A percentile compares a stretch with the other conserved stretches of the same genome.
These are phyloP conservation scores for Pantala flavescens DNA, from an alignment of 1,140 invertebrate species.

Conservation along the genomic window DNA sequence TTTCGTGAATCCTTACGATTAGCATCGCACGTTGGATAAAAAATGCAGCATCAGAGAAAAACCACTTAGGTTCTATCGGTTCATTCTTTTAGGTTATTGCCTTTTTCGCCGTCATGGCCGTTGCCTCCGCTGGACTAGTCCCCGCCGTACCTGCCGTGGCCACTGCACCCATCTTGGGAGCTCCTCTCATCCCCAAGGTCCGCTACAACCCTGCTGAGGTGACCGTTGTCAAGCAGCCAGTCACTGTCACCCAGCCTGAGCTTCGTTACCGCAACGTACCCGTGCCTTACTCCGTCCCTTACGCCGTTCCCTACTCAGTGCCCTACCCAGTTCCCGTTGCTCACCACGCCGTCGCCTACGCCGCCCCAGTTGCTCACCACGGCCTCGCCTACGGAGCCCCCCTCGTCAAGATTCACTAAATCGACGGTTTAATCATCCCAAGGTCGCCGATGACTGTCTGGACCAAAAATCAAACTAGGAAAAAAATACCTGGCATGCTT, in stretches of 20 bases:
- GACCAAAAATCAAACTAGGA: too few relatives aligned
- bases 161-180: slow-evolving; percentile 22
- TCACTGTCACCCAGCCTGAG: slow-evolving; percentile 27
- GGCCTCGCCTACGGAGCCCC: neutral
- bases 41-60: too few relatives aligned
- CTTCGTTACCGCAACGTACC: slow-evolving; percentile 25
- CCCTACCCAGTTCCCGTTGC: slow-evolving; percentile 13
- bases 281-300: slow-evolving; percentile 28
- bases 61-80: too few relatives aligned
- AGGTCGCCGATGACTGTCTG: too few relatives aligned
- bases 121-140: neutral
- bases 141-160: slow-evolving; percentile 11
- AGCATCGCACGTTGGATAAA: too few relatives aligned
- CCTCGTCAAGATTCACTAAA: neutral
- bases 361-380: neutral
- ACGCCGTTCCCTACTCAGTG: slow-evolving; percentile 25
- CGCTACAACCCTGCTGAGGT: slow-evolving; percentile 26
- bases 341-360: too few relatives aligned
- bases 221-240: slow-evolving; percentile 28
- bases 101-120: neutral
- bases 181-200: slow-evolving; percentile 27
- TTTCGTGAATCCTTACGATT: too few relatives aligned
- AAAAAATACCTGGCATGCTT: too few relatives aligned
- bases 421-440: too few relatives aligned
- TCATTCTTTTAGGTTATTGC: neutral